These are phyloP conservation scores for Menura novaehollandiae DNA, from an alignment of 2,113 vertebrate genomes.

Conservation along the genomic window DNA sequence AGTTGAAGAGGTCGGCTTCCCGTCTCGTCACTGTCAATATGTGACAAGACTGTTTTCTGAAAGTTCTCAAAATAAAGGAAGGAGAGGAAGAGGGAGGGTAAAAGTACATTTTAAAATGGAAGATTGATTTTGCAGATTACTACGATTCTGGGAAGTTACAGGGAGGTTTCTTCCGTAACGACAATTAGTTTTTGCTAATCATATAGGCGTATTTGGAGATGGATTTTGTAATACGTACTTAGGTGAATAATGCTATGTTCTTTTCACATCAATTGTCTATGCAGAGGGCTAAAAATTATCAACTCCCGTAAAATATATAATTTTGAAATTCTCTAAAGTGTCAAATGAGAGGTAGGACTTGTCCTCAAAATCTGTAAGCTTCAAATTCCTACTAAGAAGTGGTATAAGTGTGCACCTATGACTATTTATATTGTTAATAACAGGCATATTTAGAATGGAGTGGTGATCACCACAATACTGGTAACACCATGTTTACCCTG, in stretches of 20 bases:
- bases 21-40: neutral
- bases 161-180: neutral
- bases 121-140: neutral
- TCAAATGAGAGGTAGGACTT: neutral
- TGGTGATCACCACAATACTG: neutral
- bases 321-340: neutral
- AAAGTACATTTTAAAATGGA: neutral
- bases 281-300: neutral
- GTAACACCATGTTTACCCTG: neutral
- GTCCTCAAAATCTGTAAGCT: neutral
- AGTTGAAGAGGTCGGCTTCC: neutral
- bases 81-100: neutral
- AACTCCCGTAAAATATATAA: neutral
- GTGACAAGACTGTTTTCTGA: constrained; percentile 10
- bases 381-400: neutral
- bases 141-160: neutral
- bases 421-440: neutral
- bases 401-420: neutral
- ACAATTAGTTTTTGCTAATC: neutral
- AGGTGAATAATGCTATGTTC: neutral
- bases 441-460: neutral
- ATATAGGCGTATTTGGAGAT: neutral
- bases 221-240: neutral
- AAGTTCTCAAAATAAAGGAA: constrained; percentile 2
- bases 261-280: neutral